phyloP scores from a whole-genome alignment of 2,888 invertebrate genomes.

The Doris montereyensis region DNA sequence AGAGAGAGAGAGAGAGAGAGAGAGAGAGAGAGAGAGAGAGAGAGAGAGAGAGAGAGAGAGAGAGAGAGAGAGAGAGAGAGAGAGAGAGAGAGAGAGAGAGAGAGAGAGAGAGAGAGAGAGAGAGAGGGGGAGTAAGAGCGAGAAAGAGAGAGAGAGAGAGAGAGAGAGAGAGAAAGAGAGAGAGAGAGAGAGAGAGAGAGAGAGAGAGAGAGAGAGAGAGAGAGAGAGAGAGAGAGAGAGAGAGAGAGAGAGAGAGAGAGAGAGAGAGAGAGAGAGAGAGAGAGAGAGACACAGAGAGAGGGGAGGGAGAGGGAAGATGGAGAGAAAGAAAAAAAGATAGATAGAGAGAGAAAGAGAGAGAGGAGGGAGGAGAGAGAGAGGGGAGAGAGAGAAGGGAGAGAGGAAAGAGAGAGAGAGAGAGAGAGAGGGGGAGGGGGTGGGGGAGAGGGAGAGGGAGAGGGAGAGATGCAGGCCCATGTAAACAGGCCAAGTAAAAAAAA shows the following conservation, averaged over 20 bases:
- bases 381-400: background rate
- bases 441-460: background rate
- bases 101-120: constrained; percentile 22
- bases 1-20: constrained; percentile 3
- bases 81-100: constrained; percentile 4
- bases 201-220: background rate
- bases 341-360: constrained; percentile 51
- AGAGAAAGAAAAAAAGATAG: background rate
- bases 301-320: constrained; percentile 40
- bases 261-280: background rate
- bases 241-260: background rate
- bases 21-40: constrained; percentile 25
- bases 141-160: constrained; percentile 2
- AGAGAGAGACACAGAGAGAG: constrained; percentile 41
- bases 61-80: constrained; percentile 28
- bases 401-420: background rate
- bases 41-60: constrained; percentile 1
- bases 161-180: background rate
- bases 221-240: background rate
- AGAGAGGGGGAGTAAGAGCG: background rate
- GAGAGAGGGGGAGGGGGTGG: background rate
- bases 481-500: too few species aligned
- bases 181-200: background rate
- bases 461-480: background rate
- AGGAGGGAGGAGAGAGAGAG: constrained; percentile 60